Conservation (phyloP, 2,113 vertebrate species). For the Colossoma macropomum region DNA sequence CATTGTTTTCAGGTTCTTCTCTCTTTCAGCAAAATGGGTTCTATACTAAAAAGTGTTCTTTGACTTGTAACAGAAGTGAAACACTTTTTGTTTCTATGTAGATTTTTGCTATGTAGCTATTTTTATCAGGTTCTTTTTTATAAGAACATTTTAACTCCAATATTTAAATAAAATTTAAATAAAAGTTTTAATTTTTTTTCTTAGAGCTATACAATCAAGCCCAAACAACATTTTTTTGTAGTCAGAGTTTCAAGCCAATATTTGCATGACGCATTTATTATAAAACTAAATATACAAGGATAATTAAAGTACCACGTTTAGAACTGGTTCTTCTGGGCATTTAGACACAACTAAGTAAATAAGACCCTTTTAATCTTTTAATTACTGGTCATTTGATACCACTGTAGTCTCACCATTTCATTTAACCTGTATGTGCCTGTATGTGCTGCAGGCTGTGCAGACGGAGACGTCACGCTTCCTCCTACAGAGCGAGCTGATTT, state of each 20-base stretch:
- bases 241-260: background rate
- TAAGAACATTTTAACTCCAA: too few relatives aligned
- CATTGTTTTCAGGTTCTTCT: too few relatives aligned
- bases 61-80: too few relatives aligned
- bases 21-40: too few relatives aligned
- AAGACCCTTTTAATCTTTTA: background rate
- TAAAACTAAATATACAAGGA: background rate
- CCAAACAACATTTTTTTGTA: too few relatives aligned
- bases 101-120: too few relatives aligned
- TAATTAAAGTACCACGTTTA: background rate
- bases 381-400: constrained; percentile 8
- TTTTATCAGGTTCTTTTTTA: too few relatives aligned
- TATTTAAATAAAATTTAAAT: too few relatives aligned
- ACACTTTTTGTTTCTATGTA: too few relatives aligned
- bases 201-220: too few relatives aligned
- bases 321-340: background rate
- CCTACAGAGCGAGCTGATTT: constrained; percentile 77
- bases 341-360: background rate
- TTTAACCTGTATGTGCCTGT: background rate
- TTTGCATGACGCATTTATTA: background rate
- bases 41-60: too few relatives aligned
- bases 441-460: constrained; percentile 79
- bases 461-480: constrained; percentile 78
- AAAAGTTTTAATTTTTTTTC: too few relatives aligned
- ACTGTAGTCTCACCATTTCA: background rate